A percentile compares a stretch with the other conserved stretches of the same genome.
Evolutionary conservation across 1,140 invertebrate genomes (phyloP).

Genomic region (Saccostrea echinata): DNA sequence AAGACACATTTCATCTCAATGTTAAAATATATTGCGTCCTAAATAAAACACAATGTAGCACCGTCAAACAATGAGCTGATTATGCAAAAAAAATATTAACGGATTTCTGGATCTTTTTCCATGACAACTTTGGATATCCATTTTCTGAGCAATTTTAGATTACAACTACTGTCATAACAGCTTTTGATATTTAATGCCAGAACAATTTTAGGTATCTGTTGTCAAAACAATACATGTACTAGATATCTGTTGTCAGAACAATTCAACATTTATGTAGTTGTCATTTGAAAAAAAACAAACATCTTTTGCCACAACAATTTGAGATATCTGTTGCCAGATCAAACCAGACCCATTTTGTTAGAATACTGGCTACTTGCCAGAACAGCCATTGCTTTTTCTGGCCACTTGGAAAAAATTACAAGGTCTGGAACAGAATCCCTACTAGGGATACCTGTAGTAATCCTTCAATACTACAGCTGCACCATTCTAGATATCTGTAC

Average conservation of each 20-base stretch:
- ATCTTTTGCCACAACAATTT: too few relatives aligned
- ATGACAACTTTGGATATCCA: neutral
- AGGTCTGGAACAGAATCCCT: too few relatives aligned
- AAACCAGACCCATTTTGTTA: neutral
- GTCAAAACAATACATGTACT: neutral
- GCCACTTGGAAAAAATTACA: too few relatives aligned
- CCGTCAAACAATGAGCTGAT: conserved; percentile 5
- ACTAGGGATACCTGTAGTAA: too few relatives aligned
- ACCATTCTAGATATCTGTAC: neutral
- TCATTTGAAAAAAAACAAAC: too few relatives aligned
- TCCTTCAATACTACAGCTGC: too few relatives aligned
- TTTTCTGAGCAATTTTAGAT: neutral
- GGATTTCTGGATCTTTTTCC: neutral
- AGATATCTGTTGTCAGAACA: neutral
- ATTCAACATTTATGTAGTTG: too few relatives aligned
- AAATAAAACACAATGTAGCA: conserved; percentile 10
- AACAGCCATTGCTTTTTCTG: neutral
- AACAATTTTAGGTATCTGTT: neutral
- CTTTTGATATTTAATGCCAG: neutral
- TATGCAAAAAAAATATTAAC: neutral
- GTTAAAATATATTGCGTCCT: conserved; percentile 18
- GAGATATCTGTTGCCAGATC: too few relatives aligned
- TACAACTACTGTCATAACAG: too few relatives aligned
- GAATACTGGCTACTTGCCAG: neutral
- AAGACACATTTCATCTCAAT: neutral